phyloP scores from a whole-genome alignment of 2,888 invertebrate genomes.

The Tachina lurida region DNA sequence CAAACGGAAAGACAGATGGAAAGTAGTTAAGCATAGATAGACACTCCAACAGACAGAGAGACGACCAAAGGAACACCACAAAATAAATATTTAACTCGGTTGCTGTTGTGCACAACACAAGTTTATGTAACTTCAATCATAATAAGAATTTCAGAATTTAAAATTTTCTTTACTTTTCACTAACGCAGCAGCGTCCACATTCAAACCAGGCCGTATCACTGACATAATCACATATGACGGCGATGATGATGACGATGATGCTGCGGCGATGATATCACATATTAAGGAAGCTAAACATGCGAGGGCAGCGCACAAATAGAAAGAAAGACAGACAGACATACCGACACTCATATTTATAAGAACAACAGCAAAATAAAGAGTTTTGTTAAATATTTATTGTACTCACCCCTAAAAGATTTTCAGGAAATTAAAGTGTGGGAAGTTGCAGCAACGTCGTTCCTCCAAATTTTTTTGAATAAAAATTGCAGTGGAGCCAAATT shows the following conservation, averaged over 20 bases:
- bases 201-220: constrained; percentile 6
- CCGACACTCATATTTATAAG: neutral
- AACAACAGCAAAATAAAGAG: neutral
- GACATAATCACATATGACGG: constrained; percentile 46
- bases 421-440: constrained; percentile 46
- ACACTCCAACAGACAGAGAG: constrained; percentile 37
- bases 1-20: constrained; percentile 37
- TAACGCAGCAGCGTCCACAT: neutral
- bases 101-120: constrained; percentile 51
- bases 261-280: constrained; percentile 46
- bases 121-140: constrained; percentile 55
- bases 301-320: neutral
- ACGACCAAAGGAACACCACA: constrained; percentile 29
- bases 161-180: constrained; percentile 16
- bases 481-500: constrained; percentile 42
- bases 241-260: constrained; percentile 17
- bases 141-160: constrained; percentile 31
- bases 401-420: constrained; percentile 35
- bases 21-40: constrained; percentile 21
- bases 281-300: neutral
- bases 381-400: constrained; percentile 21
- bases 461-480: neutral
- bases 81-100: constrained; percentile 36
- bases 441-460: constrained; percentile 39
- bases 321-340: neutral